Conservation (phyloP, 1,140 invertebrate species). For the Zaprionus taronus region DNA sequence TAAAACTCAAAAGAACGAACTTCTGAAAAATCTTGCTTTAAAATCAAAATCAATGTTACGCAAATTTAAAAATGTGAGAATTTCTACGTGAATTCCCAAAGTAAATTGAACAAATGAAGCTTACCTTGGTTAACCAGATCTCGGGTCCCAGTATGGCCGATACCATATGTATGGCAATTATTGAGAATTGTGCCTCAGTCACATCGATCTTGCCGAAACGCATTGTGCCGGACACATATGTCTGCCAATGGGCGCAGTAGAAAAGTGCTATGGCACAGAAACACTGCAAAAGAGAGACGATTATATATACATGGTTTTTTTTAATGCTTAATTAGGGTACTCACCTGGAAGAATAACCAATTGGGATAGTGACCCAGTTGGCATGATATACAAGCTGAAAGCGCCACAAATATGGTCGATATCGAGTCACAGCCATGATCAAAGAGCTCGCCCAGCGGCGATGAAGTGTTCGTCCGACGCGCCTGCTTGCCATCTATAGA, state of each 20-base stretch:
- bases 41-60: slow-evolving; percentile 34
- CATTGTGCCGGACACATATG: slow-evolving; percentile 97
- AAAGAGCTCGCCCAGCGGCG: slow-evolving; percentile 98
- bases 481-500: slow-evolving; percentile 99
- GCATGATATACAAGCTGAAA: slow-evolving; percentile 96
- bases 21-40: slow-evolving; percentile 66
- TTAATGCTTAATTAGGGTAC: neutral
- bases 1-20: slow-evolving; percentile 41
- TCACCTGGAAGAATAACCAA: slow-evolving; percentile 96
- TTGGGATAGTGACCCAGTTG: slow-evolving; percentile 95
- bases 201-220: slow-evolving; percentile 98
- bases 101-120: slow-evolving; percentile 22
- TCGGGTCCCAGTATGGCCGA: slow-evolving; percentile 94
- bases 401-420: slow-evolving; percentile 97
- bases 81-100: neutral
- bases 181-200: slow-evolving; percentile 98
- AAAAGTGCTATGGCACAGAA: slow-evolving; percentile 97
- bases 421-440: slow-evolving; percentile 99
- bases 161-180: slow-evolving; percentile 95
- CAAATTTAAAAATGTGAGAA: neutral
- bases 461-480: slow-evolving; percentile 95
- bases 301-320: neutral
- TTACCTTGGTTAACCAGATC: slow-evolving; percentile 94
- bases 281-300: slow-evolving; percentile 87
- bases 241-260: slow-evolving; percentile 99